A percentile compares a stretch with the other conserved stretches of the same genome.
Evolutionary conservation across 2,888 invertebrate genomes (phyloP).

Genomic region (Drosophila niveifrons): DNA sequence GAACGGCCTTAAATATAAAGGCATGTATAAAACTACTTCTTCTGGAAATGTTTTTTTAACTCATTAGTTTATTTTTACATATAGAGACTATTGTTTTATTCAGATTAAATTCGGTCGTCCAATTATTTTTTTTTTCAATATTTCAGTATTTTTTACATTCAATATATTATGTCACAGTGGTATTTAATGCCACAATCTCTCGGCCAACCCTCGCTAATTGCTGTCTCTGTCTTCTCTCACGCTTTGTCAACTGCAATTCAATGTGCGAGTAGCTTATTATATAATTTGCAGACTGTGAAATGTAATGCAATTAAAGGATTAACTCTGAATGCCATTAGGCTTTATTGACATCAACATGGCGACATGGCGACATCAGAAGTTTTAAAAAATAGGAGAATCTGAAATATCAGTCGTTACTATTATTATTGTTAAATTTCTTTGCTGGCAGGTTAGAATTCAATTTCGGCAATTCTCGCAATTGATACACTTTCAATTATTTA

Average conservation of each 20-base stretch:
- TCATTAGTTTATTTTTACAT: not conserved
- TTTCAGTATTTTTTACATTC: too few relatives aligned
- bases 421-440: not conserved
- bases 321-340: constrained; percentile 73
- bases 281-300: constrained; percentile 74
- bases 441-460: constrained; percentile 13
- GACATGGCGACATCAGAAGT: constrained; percentile 26
- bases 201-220: constrained; percentile 37
- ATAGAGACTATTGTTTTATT: too few relatives aligned
- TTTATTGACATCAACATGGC: constrained; percentile 51
- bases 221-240: constrained; percentile 9
- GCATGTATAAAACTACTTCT: not conserved
- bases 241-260: constrained; percentile 38
- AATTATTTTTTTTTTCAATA: too few relatives aligned
- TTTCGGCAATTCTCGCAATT: constrained; percentile 40
- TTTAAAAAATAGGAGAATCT: constrained; percentile 13
- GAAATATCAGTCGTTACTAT: not conserved
- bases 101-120: too few relatives aligned
- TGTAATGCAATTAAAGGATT: constrained; percentile 79
- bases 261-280: constrained; percentile 63
- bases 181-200: constrained; percentile 7
- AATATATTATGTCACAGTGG: not conserved
- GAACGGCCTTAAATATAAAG: not conserved
- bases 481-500: constrained; percentile 75
- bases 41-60: not conserved